Evolutionary conservation across 2,113 vertebrate genomes (phyloP), one percentile per base, ranked within the genome.

Genomic region (Vimba vimba): DNA sequence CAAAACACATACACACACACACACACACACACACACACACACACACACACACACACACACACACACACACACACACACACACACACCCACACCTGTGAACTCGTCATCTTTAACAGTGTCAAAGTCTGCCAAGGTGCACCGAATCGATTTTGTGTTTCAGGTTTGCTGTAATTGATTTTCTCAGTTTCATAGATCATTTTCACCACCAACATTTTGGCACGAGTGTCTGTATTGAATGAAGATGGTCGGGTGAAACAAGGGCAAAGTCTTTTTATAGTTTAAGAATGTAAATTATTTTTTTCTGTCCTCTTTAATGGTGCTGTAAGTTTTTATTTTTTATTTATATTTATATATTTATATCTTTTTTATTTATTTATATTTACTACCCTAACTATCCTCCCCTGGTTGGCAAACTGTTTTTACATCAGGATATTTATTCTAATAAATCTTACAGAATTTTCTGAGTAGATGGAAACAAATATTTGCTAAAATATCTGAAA

Each of bases 131-230:
- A 47, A 80, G 83, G 86, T 82, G 64, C 77, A 83, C 10, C 60
- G 66, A 89, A 93, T 94, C 57, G 92, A 94, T 94, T 93, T 93
- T 90, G 89, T 92, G 92, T 94, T 94, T 93, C 71, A 90, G 91
- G 90, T 90, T 87, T 92, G 92, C 91, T 85, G 43, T 89, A 91
- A 94, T 94, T 91, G 92, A 94, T 94, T 94, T 94, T 93, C 90
- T 90, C 87, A 90, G 91, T 91, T 93, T 92, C 90, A 92, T 91
- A 88, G 91, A 93, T 91, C 91, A 91, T 80, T 90, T 89, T 15
- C 3, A 78, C 89, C 91, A 92, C 90, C 90, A 90, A 87, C 83
- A 83, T 90, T 90, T 92, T 85, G 74, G 85, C 71, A 87, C 66
- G 90, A 84, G 64, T 13, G 50, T 87, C 50, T 36, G 64, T 79